These are phyloP conservation scores for Calypte anna DNA, from an alignment of 2,113 vertebrate species.

Conservation along the genomic window DNA sequence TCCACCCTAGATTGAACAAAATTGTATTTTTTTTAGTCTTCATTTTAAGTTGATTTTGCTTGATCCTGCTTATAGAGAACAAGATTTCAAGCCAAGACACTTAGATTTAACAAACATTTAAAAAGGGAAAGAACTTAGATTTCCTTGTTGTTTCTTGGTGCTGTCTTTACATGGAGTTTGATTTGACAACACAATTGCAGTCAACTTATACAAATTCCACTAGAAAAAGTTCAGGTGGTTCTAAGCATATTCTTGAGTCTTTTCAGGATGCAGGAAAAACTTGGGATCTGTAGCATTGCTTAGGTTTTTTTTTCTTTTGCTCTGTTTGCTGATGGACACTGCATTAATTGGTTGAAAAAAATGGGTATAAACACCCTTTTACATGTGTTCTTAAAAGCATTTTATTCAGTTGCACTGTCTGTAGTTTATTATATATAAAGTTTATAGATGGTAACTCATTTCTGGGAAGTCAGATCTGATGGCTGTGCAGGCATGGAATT, in stretches of 20 bases:
- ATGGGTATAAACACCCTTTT: not conserved
- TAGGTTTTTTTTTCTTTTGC: not conserved
- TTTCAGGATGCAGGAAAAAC: not conserved
- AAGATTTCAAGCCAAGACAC: not conserved
- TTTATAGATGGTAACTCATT: not conserved
- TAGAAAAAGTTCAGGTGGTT: not conserved
- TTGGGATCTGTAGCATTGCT: not conserved
- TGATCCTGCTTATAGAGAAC: not conserved
- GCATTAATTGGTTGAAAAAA: not conserved
- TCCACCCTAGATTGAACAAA: not conserved
- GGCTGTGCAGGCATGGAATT: not conserved
- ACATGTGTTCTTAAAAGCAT: not conserved
- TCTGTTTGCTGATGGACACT: not conserved
- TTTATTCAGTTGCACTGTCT: not conserved
- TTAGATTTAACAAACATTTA: fast-evolving
- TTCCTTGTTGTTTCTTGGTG: not conserved
- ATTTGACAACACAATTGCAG: not conserved
- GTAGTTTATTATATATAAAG: not conserved
- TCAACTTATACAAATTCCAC: not conserved
- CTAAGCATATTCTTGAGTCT: not conserved
- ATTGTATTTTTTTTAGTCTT: not conserved
- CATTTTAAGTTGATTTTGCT: too few relatives aligned
- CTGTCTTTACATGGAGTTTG: not conserved
- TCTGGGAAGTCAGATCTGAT: not conserved
- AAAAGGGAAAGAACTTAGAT: not conserved